These are phyloP conservation scores for Panonychus citri DNA, from an alignment of 1,140 invertebrate genomes.

Conservation along the genomic window DNA sequence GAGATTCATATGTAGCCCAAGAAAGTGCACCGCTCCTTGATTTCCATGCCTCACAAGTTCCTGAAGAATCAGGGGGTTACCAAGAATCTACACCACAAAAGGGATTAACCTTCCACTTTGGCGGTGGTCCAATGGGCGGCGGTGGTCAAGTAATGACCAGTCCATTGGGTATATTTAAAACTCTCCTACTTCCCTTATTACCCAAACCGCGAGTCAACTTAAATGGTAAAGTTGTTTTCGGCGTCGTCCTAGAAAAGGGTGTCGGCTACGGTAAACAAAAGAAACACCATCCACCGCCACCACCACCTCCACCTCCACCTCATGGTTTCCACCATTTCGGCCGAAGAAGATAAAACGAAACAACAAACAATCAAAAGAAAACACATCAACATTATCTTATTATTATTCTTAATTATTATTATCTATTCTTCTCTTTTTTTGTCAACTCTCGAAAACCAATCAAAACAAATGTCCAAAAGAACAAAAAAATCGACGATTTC, in stretches of 20 bases:
- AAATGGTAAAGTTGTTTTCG: slow-evolving; percentile 17
- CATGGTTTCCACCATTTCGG: too few species aligned
- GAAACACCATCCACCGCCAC: background rate
- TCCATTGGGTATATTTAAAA: slow-evolving; percentile 14
- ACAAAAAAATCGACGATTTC: too few species aligned
- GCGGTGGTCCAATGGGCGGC: slow-evolving; percentile 11
- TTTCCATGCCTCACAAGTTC: background rate
- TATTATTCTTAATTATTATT: too few species aligned
- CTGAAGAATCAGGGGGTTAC: background rate
- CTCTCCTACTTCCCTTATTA: slow-evolving; percentile 15
- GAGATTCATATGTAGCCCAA: background rate
- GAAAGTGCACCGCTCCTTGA: background rate
- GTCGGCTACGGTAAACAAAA: slow-evolving; percentile 12
- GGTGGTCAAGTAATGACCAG: slow-evolving; percentile 11
- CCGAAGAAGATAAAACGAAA: too few species aligned
- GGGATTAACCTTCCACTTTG: slow-evolving; percentile 6
- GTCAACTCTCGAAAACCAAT: too few species aligned
- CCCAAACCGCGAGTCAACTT: slow-evolving; percentile 16
- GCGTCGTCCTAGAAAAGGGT: slow-evolving; percentile 17
- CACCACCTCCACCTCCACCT: too few species aligned
- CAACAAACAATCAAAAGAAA: too few species aligned
- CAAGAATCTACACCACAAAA: slow-evolving; percentile 1
- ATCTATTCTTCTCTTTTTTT: too few species aligned
- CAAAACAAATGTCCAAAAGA: too few species aligned
- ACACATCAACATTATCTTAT: too few species aligned